Base-by-base conservation (phyloP, 2,888 invertebrate species). In the Scrobipalpa costella region DNA sequence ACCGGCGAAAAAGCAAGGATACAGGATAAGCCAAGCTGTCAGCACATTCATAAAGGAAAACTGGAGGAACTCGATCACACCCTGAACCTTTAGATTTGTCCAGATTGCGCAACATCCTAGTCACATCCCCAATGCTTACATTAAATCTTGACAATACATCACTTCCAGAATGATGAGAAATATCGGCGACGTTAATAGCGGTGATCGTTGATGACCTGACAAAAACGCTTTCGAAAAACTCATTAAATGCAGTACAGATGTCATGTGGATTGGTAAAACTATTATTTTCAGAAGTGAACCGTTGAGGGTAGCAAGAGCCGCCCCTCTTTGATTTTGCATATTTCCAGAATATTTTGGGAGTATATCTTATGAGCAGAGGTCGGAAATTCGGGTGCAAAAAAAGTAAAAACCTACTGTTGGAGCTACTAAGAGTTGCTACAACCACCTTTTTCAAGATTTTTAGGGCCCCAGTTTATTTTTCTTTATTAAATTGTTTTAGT, bases 1-100 rank as follows among this genome's bases (percentile, higher is more conserved):
- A 64, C 2, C 50, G n/a, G 3, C 57, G 33, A 33, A 61, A 58
- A 2, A 61, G 11, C 3, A 92, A 96, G 52, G 84, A 96, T 21
- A 61, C 19, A 17, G 61, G 61, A 6, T 19, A 19, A 7, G 17
- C 19, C 0, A 61, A 11, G 19, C 36, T 36, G 11, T 61, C 49
- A 11, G 61, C 61, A 52, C 61, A 61, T 2, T 36, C 36, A 1
- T 34, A 15, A 11, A 61, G 21, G 17, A 52, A 49, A 17, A 49
- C 17, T 5, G 49, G 49, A 17, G 49, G 49, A 1, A 49, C 19
- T 5, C 17, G 17, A 27, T 52, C 52, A 11, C 52, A 52, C 8
- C 52, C 52, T 7, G 52, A 2, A 6, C 52, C 52, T 13, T 52
- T 52, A 2, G 21, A 27, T 11, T 27, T 52, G 13, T 52, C 52